phyloP scores from a whole-genome alignment of 2,113 vertebrate species.

The Axis porcinus region DNA sequence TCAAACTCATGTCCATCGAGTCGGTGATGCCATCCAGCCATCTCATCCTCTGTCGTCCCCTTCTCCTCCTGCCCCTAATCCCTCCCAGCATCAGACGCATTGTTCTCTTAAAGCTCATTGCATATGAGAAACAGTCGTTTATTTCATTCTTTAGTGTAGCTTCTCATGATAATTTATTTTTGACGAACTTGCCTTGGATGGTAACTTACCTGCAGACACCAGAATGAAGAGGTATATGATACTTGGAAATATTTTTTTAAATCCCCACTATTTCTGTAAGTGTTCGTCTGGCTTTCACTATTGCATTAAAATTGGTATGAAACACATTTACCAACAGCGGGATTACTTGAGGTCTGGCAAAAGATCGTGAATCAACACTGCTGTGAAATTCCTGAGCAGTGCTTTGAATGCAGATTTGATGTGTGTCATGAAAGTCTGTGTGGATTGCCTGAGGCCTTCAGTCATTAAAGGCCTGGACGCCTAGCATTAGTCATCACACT shows the following conservation, averaged over 20 bases:
- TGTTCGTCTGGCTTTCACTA: background rate
- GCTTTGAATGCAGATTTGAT: background rate
- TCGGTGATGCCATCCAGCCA: too few relatives aligned
- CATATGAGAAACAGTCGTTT: background rate
- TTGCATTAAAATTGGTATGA: background rate
- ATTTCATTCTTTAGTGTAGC: background rate
- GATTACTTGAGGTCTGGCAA: background rate
- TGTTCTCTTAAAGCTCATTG: background rate
- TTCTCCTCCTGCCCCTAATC: too few relatives aligned
- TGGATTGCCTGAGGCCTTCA: background rate
- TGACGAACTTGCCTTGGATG: background rate
- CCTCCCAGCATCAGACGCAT: too few relatives aligned
- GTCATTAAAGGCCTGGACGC: background rate
- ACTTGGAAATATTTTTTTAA: background rate
- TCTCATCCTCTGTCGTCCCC: too few relatives aligned
- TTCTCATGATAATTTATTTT: constrained; percentile 4
- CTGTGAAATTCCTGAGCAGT: background rate
- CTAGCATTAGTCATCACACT: background rate
- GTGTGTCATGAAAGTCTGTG: background rate
- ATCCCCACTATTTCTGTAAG: background rate
- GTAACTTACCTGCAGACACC: background rate
- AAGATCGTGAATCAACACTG: background rate
- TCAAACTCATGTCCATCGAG: too few relatives aligned
- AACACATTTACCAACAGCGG: background rate
- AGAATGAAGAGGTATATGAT: background rate